Base-by-base conservation (phyloP, 2,113 vertebrate genomes). In the Oplegnathus fasciatus region DNA sequence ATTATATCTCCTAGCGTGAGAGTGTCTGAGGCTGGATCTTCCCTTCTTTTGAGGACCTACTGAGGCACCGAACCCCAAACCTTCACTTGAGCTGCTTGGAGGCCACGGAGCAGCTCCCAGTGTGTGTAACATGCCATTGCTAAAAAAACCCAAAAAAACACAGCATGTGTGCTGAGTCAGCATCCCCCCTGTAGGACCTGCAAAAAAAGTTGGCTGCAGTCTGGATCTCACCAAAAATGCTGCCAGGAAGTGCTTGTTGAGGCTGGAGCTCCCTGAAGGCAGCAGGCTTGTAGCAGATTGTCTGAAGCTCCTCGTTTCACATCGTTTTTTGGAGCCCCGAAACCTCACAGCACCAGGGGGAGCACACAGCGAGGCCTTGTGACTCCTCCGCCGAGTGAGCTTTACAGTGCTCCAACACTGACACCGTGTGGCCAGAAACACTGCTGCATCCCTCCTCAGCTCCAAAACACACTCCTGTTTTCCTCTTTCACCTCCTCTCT, bases 391-490 rank as follows among this genome's bases (percentile, higher is more conserved):
- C 0, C 13, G 14, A 5, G 58, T 6, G 2, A 24, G 24, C 20
- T 7, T 1, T 22, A 77, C 46, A 14, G 48, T 65, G 86, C 24
- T 81, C 48, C 68, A 74, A 90, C 42, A 88, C 90, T 92, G 91
- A 83, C 93, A 82, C 58, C 13, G 0, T 80, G 90, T 89, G 92
- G 87, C 22, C 65, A 62, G 0, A 37, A 1, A 0, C 2, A 7
- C 10, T 26, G 74, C 44, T 80, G 61, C 87, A 74, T 0, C 44
- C n/a, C 2, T 69, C 28, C 13, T 0, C 2, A 40, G 24, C 34
- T 40, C 13, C 18, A 14, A 52, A 34, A 64, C 13, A 57, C 17
- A 44, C 44, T 44, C 15, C n/a, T 9, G 9, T n/a, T 62, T 30
- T 66, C n/a, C 9, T 50, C 5, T 11, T 44, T 22, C 20, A 8